These are phyloP conservation scores for Plectrocnemia conspersa DNA, from an alignment of 1,140 invertebrate species.

Conservation along the genomic window DNA sequence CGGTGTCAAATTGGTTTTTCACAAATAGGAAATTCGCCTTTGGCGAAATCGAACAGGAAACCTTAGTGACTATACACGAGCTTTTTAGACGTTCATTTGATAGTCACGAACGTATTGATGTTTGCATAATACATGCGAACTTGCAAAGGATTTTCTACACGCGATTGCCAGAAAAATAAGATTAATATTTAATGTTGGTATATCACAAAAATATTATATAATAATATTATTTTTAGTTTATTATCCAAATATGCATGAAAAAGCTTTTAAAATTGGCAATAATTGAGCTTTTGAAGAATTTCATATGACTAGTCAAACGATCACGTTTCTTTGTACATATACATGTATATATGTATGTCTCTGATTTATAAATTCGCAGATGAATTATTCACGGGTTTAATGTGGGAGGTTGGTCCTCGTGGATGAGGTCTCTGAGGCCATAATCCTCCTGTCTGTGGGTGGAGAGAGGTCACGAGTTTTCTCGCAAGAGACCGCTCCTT, in stretches of 20 bases:
- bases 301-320: no score
- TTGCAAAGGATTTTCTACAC: no score
- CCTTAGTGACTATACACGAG: not conserved
- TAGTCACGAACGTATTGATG: conserved; percentile 8
- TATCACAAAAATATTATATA: no score
- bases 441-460: conserved; percentile 15
- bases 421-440: conserved; percentile 20
- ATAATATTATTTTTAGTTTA: no score
- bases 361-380: no score
- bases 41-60: conserved; percentile 22
- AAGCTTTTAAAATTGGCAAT: no score
- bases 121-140: conserved; percentile 20
- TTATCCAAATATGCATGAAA: no score
- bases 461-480: conserved; percentile 21
- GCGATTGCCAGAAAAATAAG: not conserved
- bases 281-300: no score
- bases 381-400: conserved; percentile 8
- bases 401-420: not conserved
- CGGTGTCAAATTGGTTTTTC: conserved; percentile 35
- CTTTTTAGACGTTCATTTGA: conserved; percentile 16
- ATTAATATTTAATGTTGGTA: no score
- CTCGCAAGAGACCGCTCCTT: conserved; percentile 26
- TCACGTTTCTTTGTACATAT: no score
- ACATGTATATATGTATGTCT: no score
- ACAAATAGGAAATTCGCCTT: conserved; percentile 26